Conservation (phyloP, 2,113 vertebrate species). For the Crocuta crocuta region DNA sequence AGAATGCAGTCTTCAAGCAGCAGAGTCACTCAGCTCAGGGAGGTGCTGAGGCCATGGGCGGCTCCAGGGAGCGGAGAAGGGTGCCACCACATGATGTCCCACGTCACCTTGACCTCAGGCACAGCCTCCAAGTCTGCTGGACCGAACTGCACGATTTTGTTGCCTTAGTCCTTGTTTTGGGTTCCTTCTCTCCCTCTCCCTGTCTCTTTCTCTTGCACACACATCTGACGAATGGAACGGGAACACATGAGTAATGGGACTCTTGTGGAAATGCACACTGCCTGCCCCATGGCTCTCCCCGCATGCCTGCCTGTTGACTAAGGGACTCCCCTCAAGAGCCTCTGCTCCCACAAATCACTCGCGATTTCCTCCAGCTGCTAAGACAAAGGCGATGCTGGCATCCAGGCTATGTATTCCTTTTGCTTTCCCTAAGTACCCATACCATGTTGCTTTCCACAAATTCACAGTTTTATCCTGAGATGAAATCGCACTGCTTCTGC, state of each 20-base stretch:
- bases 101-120: not conserved
- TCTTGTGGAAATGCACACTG: not conserved
- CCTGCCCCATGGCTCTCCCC: not conserved
- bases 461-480: conserved; percentile 78
- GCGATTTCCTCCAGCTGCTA: not conserved
- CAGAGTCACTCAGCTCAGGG: not conserved
- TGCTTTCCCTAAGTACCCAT: conserved; percentile 62
- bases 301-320: not conserved
- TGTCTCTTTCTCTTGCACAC: too few relatives aligned
- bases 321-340: not conserved
- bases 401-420: not conserved
- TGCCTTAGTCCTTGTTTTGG: not conserved
- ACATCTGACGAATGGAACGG: not conserved
- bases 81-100: not conserved
- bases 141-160: not conserved
- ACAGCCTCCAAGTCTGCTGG: not conserved
- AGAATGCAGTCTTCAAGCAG: not conserved
- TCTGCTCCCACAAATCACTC: not conserved
- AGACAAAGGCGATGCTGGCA: conserved; percentile 55
- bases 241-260: not conserved
- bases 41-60: not conserved
- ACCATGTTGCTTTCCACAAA: conserved; percentile 74
- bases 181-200: not conserved
- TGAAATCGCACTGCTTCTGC: conserved; percentile 75
- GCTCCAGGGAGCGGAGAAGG: not conserved